phyloP scores from a whole-genome alignment of 2,797 vertebrate genomes.

The Leptoclinus maculatus region DNA sequence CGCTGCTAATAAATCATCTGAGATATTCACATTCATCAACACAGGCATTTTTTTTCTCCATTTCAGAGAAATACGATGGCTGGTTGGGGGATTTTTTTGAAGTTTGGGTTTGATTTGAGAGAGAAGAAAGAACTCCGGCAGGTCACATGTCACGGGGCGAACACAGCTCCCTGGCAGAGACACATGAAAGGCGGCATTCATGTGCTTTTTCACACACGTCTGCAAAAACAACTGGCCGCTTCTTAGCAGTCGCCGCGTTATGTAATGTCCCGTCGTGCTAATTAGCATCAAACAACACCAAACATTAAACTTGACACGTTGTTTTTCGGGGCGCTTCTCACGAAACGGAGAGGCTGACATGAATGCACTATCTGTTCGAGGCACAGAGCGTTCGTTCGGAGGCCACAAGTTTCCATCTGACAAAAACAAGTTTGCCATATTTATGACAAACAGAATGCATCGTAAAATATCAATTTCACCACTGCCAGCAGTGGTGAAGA shows the following conservation, averaged over 20 bases:
- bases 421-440: conserved; percentile 52
- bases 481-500: conserved; percentile 4
- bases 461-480: conserved; percentile 39
- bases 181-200: conserved; percentile 81
- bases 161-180: conserved; percentile 40
- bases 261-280: conserved; percentile 39
- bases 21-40: background rate
- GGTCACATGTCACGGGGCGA: conserved; percentile 77
- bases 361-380: conserved; percentile 58
- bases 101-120: conserved; percentile 63
- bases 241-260: conserved; percentile 49
- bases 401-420: conserved; percentile 58
- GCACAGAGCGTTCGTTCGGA: conserved; percentile 25
- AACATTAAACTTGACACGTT: conserved; percentile 47
- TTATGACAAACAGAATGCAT: conserved; percentile 48
- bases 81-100: conserved; percentile 27
- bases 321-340: conserved; percentile 52
- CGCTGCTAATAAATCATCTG: background rate
- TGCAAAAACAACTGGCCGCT: conserved; percentile 66
- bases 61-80: conserved; percentile 8
- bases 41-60: background rate
- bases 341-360: conserved; percentile 23
- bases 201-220: conserved; percentile 62
- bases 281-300: conserved; percentile 59
- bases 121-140: conserved; percentile 55